Evolutionary conservation across 2,113 vertebrate genomes (phyloP).

Genomic region (Syrrhaptes paradoxus): DNA sequence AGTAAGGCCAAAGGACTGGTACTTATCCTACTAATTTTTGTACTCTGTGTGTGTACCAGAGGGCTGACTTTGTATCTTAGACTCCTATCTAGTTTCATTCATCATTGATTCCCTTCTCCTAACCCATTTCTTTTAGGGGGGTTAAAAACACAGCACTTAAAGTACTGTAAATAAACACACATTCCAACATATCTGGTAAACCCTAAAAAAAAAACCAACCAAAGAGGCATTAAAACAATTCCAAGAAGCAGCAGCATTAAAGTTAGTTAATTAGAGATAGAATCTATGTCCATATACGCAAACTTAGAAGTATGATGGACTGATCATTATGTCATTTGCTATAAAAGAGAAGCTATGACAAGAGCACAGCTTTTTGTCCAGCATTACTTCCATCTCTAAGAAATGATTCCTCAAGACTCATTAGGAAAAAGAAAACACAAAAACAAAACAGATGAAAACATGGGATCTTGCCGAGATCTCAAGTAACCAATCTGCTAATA

Average conservation of each 20-base stretch:
- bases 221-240: neutral
- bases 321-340: rapidly evolving
- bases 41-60: neutral
- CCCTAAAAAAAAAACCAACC: neutral
- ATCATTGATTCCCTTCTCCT: neutral
- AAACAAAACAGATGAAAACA: neutral
- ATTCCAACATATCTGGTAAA: neutral
- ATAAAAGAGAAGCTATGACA: neutral
- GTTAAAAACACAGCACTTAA: neutral
- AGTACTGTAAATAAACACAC: neutral
- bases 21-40: neutral
- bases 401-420: neutral
- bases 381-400: neutral
- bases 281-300: neutral
- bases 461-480: neutral
- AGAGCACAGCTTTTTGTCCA: neutral
- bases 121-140: neutral
- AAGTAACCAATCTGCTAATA: neutral
- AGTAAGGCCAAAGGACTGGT: neutral
- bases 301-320: neutral
- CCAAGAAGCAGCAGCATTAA: neutral
- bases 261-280: neutral
- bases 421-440: neutral
- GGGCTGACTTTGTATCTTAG: neutral
- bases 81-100: neutral